Evolutionary conservation across 2,113 vertebrate species (phyloP).

Genomic region (mouse (Mus musculus)): GRCm39 chr6:96437001-96437500

Average conservation of each 20-base stretch:
- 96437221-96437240: background rate
- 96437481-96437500: background rate
- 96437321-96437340: background rate
- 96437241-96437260: background rate
- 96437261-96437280: background rate
- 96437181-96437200: background rate
- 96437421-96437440: background rate
- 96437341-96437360: background rate
- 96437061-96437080: background rate
- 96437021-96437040: background rate
- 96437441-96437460: conserved; percentile 4
- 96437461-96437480: background rate
- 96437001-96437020: background rate
- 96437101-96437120: background rate
- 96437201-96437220: background rate
- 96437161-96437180: background rate
- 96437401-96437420: background rate
- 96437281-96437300: background rate
- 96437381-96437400: background rate
- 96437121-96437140: background rate
- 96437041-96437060: too few species aligned
- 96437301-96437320: background rate
- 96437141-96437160: background rate
- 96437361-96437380: background rate
- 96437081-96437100: background rate